A percentile compares a stretch with the other conserved stretches of the same genome.
phyloP scores from a whole-genome alignment of 2,888 invertebrate genomes.

The Biston betularia region DNA sequence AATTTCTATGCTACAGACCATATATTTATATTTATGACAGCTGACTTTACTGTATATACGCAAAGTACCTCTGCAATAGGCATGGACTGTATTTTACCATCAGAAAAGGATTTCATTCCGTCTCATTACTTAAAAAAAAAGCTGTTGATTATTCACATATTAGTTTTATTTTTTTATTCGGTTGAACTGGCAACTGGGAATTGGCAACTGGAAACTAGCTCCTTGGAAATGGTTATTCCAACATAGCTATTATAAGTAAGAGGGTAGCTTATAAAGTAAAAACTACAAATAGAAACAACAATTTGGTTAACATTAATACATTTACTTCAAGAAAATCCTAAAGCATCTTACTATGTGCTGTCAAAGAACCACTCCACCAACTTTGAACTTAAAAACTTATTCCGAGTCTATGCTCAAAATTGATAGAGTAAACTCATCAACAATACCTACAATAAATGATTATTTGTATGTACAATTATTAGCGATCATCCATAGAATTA shows the following conservation, averaged over 20 bases:
- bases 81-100: no score
- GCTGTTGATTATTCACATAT: no score
- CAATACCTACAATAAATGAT: conserved; percentile 59
- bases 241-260: no score
- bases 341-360: conserved; percentile 71
- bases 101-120: no score
- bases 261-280: background rate
- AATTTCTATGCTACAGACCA: no score
- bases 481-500: conserved; percentile 51
- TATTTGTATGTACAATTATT: conserved; percentile 65
- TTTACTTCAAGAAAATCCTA: conserved; percentile 78
- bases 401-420: conserved; percentile 1
- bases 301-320: conserved; percentile 70
- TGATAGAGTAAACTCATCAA: conserved; percentile 27
- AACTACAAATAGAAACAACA: conserved; percentile 45
- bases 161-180: no score
- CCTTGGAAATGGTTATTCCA: no score
- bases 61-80: no score
- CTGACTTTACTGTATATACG: background rate
- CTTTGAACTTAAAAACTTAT: conserved; percentile 11
- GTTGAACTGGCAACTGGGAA: no score
- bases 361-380: conserved; percentile 25
- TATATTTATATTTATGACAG: no score
- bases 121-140: no score
- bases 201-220: no score